Conservation (phyloP, 2,888 invertebrate species). For the Cyclophora punctaria region DNA sequence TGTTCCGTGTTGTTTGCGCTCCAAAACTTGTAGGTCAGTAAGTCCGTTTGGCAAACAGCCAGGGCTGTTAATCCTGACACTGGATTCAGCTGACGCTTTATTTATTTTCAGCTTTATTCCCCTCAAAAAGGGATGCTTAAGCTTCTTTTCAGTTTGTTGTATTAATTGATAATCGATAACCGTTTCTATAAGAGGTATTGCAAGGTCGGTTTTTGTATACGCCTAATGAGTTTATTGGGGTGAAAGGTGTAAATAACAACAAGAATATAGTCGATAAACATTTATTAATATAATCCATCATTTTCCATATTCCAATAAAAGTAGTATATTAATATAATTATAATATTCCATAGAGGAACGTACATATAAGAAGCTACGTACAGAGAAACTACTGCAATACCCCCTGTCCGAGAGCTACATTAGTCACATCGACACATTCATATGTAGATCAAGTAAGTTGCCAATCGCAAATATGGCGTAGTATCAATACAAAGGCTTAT, state of each 20-base stretch:
- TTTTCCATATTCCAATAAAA: constrained; percentile 68
- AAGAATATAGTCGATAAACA: constrained; percentile 60
- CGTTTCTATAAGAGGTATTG: no score
- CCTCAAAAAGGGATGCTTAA: background rate
- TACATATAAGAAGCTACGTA: constrained; percentile 67
- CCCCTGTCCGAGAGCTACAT: constrained; percentile 62
- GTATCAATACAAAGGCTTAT: constrained; percentile 65
- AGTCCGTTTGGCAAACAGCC: no score
- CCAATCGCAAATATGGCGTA: constrained; percentile 71
- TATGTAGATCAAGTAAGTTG: constrained; percentile 60
- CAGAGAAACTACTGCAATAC: constrained; percentile 65
- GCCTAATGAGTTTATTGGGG: no score
- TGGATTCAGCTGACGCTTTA: no score
- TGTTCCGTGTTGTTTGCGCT: no score
- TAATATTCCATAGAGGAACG: constrained; percentile 54
- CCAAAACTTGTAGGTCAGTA: no score
- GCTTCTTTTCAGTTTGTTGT: no score
- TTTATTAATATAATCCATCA: constrained; percentile 72
- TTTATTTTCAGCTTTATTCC: background rate
- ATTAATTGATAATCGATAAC: no score
- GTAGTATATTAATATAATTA: constrained; percentile 50
- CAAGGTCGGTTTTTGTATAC: no score
- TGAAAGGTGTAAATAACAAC: constrained; percentile 18
- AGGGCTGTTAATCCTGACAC: constrained; percentile 1
- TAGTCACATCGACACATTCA: constrained; percentile 57